Evolutionary conservation across 2,797 vertebrate species (phyloP).

Genomic region (Enteromius thamalakanensis): DNA sequence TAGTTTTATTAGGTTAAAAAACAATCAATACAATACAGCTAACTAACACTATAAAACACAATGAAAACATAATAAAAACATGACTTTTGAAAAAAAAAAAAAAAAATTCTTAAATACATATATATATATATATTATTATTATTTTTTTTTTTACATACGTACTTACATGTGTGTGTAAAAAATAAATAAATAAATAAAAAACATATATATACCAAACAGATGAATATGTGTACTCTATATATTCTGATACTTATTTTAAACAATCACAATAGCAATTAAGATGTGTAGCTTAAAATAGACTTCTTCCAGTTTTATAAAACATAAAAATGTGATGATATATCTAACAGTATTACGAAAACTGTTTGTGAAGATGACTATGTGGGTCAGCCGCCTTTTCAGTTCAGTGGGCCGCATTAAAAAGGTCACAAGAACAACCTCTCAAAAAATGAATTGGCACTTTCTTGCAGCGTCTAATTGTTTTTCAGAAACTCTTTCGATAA

Average conservation of each 20-base stretch:
- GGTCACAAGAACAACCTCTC: background rate
- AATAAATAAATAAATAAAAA: background rate
- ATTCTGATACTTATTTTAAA: background rate
- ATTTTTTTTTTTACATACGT: background rate
- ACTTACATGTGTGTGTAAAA: no score
- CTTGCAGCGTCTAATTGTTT: background rate
- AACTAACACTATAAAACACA: no score
- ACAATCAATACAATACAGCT: no score
- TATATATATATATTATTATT: no score
- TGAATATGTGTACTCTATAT: no score
- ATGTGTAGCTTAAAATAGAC: background rate
- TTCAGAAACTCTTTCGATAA: background rate
- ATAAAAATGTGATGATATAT: background rate
- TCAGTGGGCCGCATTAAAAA: slow-evolving; percentile 3
- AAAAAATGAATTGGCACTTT: background rate
- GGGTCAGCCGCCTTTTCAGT: slow-evolving; percentile 20
- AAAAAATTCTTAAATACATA: no score
- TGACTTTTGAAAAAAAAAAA: background rate
- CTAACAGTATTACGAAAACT: background rate
- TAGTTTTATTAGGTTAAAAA: no score
- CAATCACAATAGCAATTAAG: background rate
- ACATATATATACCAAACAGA: no score
- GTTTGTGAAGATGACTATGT: background rate
- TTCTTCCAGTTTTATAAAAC: background rate
- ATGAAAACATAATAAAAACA: background rate